These are phyloP conservation scores for Tenrec ecaudatus DNA, from an alignment of 2,113 vertebrate species.

Conservation along the genomic window DNA sequence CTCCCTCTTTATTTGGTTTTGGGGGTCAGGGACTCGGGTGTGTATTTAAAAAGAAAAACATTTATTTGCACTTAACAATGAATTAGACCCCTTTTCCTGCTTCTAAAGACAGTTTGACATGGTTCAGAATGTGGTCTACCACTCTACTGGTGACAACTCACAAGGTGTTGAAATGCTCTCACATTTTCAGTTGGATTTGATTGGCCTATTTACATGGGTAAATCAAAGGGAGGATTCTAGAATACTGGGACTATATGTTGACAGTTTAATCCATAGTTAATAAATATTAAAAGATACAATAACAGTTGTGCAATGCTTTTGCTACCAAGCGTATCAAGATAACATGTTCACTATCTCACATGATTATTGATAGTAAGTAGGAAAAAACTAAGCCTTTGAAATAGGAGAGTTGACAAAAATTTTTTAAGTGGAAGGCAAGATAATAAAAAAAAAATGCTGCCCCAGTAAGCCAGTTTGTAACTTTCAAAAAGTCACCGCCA, in stretches of 20 bases:
- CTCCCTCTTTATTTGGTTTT: slow-evolving; percentile 68
- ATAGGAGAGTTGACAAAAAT: not conserved
- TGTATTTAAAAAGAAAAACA: slow-evolving; percentile 78
- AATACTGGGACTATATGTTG: not conserved
- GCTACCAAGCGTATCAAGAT: slow-evolving; percentile 50
- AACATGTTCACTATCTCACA: slow-evolving; percentile 38
- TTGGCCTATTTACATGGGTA: slow-evolving; percentile 61
- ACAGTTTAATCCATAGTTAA: slow-evolving; percentile 36
- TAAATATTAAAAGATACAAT: slow-evolving; percentile 57
- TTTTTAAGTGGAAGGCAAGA: not conserved
- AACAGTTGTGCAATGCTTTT: slow-evolving; percentile 42
- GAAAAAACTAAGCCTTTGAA: slow-evolving; percentile 18
- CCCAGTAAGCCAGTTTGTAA: slow-evolving; percentile 28
- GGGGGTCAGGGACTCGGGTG: slow-evolving; percentile 70
- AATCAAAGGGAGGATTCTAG: slow-evolving; percentile 24
- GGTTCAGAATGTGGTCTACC: slow-evolving; percentile 21
- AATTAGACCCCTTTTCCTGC: slow-evolving; percentile 50
- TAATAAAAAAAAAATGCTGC: slow-evolving; percentile 23
- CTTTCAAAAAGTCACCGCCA: slow-evolving; percentile 22
- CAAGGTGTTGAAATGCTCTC: not conserved
- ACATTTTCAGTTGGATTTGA: slow-evolving; percentile 30
- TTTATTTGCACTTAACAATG: slow-evolving; percentile 75
- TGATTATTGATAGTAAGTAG: slow-evolving; percentile 30
- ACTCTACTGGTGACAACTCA: not conserved
- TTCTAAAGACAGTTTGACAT: slow-evolving; percentile 57